Conservation (phyloP, 1,140 invertebrate genomes). For the Microplitis mediator region DNA sequence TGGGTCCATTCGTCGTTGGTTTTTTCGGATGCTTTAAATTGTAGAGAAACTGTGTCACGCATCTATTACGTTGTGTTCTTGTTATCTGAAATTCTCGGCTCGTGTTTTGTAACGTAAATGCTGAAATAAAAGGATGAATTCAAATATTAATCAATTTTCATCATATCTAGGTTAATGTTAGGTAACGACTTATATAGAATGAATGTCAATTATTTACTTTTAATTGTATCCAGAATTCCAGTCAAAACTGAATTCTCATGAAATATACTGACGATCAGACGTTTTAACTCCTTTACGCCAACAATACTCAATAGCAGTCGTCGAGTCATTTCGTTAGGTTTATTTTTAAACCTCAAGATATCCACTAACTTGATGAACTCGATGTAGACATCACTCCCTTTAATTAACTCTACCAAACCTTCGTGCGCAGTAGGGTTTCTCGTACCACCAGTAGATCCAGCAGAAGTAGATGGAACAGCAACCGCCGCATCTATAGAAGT, state of each 20-base stretch:
- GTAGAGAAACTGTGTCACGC: background rate
- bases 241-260: background rate
- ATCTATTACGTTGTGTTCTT: background rate
- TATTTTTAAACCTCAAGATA: background rate
- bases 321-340: background rate
- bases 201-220: background rate
- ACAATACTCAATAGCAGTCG: background rate
- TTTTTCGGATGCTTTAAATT: background rate
- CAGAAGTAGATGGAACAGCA: too few species aligned
- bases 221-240: background rate
- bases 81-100: background rate
- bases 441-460: background rate
- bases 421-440: background rate
- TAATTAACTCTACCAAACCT: background rate
- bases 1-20: too few species aligned
- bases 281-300: background rate
- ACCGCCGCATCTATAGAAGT: too few species aligned
- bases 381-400: background rate
- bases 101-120: background rate
- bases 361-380: background rate
- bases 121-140: background rate
- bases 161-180: background rate
- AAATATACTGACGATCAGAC: too few species aligned
- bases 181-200: background rate
- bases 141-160: background rate